Conservation (phyloP, 2,888 invertebrate genomes). For the Thera britannica region DNA sequence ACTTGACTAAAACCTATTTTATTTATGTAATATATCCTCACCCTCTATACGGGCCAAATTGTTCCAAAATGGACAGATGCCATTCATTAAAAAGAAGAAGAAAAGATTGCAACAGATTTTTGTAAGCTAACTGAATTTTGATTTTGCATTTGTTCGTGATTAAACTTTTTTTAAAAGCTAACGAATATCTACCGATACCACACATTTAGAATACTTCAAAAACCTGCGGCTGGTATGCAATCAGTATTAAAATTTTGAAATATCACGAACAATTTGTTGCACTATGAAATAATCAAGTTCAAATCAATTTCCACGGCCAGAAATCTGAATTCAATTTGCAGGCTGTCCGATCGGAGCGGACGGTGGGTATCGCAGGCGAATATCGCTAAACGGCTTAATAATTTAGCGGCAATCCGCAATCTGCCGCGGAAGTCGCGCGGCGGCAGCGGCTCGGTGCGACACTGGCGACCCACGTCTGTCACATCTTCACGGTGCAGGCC, state of each 20-base stretch:
- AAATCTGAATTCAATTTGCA: slow-evolving; percentile 84
- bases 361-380: slow-evolving; percentile 78
- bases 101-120: no score
- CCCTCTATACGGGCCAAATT: no score
- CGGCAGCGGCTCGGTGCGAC: slow-evolving; percentile 36
- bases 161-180: no score
- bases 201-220: not conserved
- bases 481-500: slow-evolving; percentile 41
- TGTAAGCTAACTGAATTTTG: no score
- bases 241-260: not conserved
- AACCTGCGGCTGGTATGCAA: slow-evolving; percentile 3
- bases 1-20: no score
- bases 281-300: slow-evolving; percentile 78
- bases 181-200: not conserved
- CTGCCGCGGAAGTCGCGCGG: slow-evolving; percentile 53
- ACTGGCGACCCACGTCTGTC: slow-evolving; percentile 43
- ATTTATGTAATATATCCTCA: no score
- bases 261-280: slow-evolving; percentile 52
- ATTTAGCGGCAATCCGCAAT: slow-evolving; percentile 77
- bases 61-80: no score
- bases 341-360: slow-evolving; percentile 78
- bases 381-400: slow-evolving; percentile 84
- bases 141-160: no score
- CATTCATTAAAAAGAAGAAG: no score
- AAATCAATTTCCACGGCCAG: slow-evolving; percentile 81